Conservation (phyloP, 2,888 invertebrate species). For the Archaeoteleia sp. region DNA sequence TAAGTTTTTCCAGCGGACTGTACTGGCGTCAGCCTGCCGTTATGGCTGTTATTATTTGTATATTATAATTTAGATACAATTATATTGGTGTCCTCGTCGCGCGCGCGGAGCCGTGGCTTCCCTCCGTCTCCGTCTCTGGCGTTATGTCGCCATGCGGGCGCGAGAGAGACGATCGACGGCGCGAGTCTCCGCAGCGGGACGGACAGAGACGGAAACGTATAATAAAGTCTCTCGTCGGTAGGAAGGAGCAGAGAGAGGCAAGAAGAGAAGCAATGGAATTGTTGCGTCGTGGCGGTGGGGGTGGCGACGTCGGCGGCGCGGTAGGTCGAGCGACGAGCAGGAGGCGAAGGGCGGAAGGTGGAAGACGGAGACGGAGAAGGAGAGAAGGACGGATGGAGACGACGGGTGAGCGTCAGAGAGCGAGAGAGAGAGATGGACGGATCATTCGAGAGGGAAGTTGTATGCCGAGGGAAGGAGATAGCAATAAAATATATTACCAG, state of each 20-base stretch:
- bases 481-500: constrained; percentile 72
- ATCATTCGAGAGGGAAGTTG: constrained; percentile 47
- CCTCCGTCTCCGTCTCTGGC: constrained; percentile 35
- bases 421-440: constrained; percentile 32
- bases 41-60: constrained; percentile 75
- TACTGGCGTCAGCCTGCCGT: constrained; percentile 74
- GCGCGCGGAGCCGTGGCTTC: constrained; percentile 41
- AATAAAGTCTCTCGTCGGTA: constrained; percentile 66
- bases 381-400: constrained; percentile 26
- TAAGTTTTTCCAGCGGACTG: constrained; percentile 65
- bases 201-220: constrained; percentile 62
- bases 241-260: constrained; percentile 56
- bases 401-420: constrained; percentile 19
- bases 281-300: constrained; percentile 53
- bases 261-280: constrained; percentile 54
- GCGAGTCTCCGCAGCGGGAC: constrained; percentile 24
- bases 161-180: constrained; percentile 32
- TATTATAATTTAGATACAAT: constrained; percentile 75
- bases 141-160: constrained; percentile 33
- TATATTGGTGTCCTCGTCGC: constrained; percentile 70
- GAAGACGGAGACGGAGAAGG: constrained; percentile 31
- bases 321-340: constrained; percentile 44
- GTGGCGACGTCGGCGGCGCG: constrained; percentile 51
- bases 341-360: constrained; percentile 20
- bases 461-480: constrained; percentile 56